Evolutionary conservation across 2,888 invertebrate genomes (phyloP), one percentile per base, ranked within the genome.

Genomic region (Odontocolon sp.): DNA sequence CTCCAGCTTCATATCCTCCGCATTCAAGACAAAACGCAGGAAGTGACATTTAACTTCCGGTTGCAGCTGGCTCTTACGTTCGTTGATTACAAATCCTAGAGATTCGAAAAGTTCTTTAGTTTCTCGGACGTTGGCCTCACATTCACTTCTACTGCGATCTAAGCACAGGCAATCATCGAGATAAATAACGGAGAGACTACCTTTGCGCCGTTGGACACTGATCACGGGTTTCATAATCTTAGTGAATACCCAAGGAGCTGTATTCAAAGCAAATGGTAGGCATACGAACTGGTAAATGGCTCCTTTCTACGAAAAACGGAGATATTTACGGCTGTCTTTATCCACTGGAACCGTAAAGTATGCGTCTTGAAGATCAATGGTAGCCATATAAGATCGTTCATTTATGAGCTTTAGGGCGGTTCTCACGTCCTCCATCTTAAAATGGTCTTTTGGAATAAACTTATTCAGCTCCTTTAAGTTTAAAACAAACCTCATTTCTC

Each of bases 391-490:
- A 31, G 45, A 64, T 9, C 50, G 61, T 68, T 42, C 5, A 4
- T 36, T 45, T 3, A 80, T 67, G n/a, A 80, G 59, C 28, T 54
- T 72, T 1, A 47, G 38, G 1, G 70, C 80, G 2, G 79, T 78
- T 75, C 73, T 69, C 33, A 75, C 36, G 33, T 80, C 76, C 42
- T 82, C 80, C 38, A 81, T 31, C 59, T 81, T 77, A 45, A 82
- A 82, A 71, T 81, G 71, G 0, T 52, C 6, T 1, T 64, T 47
- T 2, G 31, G 26, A 54, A 80, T 67, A 36, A 66, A 76, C 4
- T 11, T 54, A 36, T 76, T 78, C 6, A 78, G 50, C 8, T 69
- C 52, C 61, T 82, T 82, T 42, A 81, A 56, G 38, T 82, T 81
- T 21, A 78, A 26, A 0, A 80, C 63, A 8, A 78, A 76, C 28